Conservation (phyloP, 2,888 invertebrate genomes). For the Frankliniella fusca region DNA sequence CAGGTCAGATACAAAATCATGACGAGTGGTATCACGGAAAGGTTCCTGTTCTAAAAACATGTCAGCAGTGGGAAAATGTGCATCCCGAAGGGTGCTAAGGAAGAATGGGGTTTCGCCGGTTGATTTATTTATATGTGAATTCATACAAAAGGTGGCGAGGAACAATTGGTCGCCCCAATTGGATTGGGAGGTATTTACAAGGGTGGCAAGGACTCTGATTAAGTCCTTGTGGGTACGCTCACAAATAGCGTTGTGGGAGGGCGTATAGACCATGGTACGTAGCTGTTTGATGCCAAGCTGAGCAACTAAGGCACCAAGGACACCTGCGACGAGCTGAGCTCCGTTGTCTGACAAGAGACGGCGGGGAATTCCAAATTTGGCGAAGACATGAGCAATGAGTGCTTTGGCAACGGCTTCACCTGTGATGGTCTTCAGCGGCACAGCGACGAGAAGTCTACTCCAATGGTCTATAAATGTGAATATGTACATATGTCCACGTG, state of each 20-base stretch:
- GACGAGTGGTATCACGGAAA: neutral
- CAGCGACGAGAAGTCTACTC: neutral
- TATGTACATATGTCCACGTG: neutral
- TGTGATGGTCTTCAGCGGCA: neutral
- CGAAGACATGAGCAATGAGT: neutral
- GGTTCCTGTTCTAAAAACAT: neutral
- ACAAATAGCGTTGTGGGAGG: too few species aligned
- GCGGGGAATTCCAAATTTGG: too few species aligned
- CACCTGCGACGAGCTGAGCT: too few species aligned
- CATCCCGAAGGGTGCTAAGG: neutral
- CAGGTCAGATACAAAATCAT: neutral
- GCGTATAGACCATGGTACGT: too few species aligned
- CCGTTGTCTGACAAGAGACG: too few species aligned
- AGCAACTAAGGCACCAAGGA: too few species aligned
- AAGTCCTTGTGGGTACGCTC: neutral
- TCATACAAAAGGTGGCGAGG: neutral
- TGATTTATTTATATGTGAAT: neutral
- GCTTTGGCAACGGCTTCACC: neutral
- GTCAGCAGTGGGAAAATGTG: neutral
- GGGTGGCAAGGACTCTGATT: neutral
- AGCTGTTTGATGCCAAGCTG: too few species aligned
- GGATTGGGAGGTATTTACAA: neutral
- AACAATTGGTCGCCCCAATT: neutral
- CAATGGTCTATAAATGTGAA: neutral
- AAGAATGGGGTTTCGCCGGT: neutral